These are phyloP conservation scores for Oxyscelio sp. DNA, from an alignment of 2,888 invertebrate genomes.

Conservation along the genomic window DNA sequence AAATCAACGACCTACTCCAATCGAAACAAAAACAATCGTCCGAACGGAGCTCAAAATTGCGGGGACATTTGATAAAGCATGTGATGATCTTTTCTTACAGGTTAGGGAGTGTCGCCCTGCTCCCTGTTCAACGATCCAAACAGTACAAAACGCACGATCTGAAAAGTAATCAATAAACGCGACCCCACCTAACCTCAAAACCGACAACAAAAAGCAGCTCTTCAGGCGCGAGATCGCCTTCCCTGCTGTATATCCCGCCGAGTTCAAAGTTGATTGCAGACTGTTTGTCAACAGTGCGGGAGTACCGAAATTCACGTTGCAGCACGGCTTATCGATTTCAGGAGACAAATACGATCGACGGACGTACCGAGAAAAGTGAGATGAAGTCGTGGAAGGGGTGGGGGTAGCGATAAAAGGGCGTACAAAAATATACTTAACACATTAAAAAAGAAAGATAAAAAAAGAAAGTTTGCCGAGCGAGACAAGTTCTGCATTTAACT, in stretches of 20 bases:
- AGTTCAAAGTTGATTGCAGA: background rate
- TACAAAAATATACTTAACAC: slow-evolving; percentile 37
- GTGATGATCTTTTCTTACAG: background rate
- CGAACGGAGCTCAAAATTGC: no score
- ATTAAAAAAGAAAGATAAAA: background rate
- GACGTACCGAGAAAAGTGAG: slow-evolving; percentile 19
- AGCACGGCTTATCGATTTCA: slow-evolving; percentile 9
- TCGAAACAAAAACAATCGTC: no score
- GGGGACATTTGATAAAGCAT: no score
- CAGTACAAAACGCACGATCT: slow-evolving; percentile 29
- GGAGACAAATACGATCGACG: slow-evolving; percentile 34
- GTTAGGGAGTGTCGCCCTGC: background rate
- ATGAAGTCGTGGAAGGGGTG: slow-evolving; percentile 10
- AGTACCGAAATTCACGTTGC: slow-evolving; percentile 4
- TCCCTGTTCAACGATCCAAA: slow-evolving; percentile 20
- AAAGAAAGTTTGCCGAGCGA: no score
- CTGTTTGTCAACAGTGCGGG: slow-evolving; percentile 19
- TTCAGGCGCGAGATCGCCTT: background rate
- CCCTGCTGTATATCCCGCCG: background rate
- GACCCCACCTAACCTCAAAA: slow-evolving; percentile 26
- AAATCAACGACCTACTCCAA: no score
- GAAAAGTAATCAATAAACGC: slow-evolving; percentile 40
- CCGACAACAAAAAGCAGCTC: background rate
- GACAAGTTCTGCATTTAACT: no score
- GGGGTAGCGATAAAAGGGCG: slow-evolving; percentile 31